Base-by-base conservation (phyloP, 1,140 invertebrate genomes). In the Brachionus asplanchnoidis region DNA sequence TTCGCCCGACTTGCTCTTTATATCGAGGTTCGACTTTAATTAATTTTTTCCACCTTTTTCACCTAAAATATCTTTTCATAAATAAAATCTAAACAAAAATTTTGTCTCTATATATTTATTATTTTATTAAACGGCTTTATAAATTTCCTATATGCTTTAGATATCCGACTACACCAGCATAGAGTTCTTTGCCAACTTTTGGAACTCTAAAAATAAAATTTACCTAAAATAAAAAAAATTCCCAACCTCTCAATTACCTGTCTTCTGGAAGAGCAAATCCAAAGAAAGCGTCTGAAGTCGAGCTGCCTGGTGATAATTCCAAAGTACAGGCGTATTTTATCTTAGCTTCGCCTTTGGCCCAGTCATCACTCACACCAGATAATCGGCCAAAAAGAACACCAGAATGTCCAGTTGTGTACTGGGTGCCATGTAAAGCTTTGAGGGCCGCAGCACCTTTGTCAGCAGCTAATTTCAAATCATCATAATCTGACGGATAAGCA, bases 251-350 rank as follows among this genome's bases (percentile, higher is more conserved):
- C 7, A 6, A 14, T 32, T 26, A 79, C 77, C 77, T 82, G 79
- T 82, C 53, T 70, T 84, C 60, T 28, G 82, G 82, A n/a, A 84
- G 32, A 36, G 66, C 36, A 42, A 84, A 84, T 12, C 65, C 68
- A 12, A 7, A 84, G 8, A 23, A 46, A 42, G 60, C 40, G 40
- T 68, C 60, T 11, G 60, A 2, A 36, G 5, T 42, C 12, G 20
- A 42, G 28, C 85, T 65, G n/a, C 79, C 77, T 6, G 87, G 87
- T 50, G 85, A 85, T 53, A 88, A 68, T 85, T 91, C 90, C 5
- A 90, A 85, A 0, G 90, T 91, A 86, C 89, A 90, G 2, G 88
- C 85, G 84, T 89, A 91, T 84, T 89, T 90, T 8, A 91, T 86
- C 11, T 89, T 88, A 20, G 87, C 86, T 4, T 83, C 85, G 23